Evolutionary conservation across 2,113 vertebrate genomes (phyloP), one percentile per base, ranked within the genome.

Genomic region (Phycodurus eques): DNA sequence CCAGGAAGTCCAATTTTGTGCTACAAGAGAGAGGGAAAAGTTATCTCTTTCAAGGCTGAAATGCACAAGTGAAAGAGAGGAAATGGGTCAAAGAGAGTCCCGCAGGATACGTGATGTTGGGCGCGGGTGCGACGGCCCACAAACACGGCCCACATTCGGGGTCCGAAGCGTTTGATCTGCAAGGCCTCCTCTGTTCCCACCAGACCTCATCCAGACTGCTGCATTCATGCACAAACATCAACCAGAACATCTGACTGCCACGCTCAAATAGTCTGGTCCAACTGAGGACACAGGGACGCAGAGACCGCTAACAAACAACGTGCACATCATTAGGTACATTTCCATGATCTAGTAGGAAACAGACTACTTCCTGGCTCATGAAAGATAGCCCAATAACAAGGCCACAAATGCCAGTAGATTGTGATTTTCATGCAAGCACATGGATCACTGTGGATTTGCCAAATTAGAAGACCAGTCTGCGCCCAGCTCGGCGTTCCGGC

Each of bases 121-220:
- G 14, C 17, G 8, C 22, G 20, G 42, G 42, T 66, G 63, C 73
- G 27, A 67, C 76, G 80, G 85, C 86, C 90, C 85, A 89, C 85
- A 91, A 90, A 90, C 80, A 88, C 75, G 83, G 74, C 85, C 88
- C 22, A 91, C 81, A 91, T 91, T 88, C 80, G 80, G 83, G 71
- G 15, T 31, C 66, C 46, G 70, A 64, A 72, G 73, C 73, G 80
- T 88, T 87, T 90, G 87, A 90, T 89, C 76, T 83, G 81, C 61
- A 22, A 77, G 74, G 53, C 70, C 63, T 33, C 27, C 42, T 46
- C 68, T 76, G 75, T 84, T 84, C 59, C 42, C 20, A 5, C 13
- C 72, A 81, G 80, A 83, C 53, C 33, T 35, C 62, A 44, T 60
- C 77, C 64, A 42, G 68, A 12, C 10, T 27, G 3, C n/a, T 57